A percentile compares a stretch with the other conserved stretches of the same genome.
These are phyloP conservation scores for Erinaceus europaeus DNA, from an alignment of 2,113 vertebrate genomes.

Conservation along the genomic window DNA sequence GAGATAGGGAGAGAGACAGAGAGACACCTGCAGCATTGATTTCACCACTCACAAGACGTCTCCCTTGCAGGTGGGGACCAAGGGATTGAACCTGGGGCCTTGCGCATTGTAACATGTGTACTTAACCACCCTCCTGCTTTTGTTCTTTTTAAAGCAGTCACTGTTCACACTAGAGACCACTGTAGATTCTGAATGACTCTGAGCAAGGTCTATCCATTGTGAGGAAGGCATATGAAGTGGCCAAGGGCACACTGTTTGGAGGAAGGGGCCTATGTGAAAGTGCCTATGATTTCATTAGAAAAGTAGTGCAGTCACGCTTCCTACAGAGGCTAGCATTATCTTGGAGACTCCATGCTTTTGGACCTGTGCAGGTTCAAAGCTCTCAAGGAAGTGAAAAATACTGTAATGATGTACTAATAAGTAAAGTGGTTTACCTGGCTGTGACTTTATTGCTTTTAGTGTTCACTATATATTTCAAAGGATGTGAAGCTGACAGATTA, in stretches of 20 bases:
- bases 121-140: not conserved
- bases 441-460: conserved; percentile 59
- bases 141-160: not conserved
- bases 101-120: not conserved
- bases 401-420: not conserved
- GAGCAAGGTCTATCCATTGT: not conserved
- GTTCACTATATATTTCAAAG: conserved; percentile 68
- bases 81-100: not conserved
- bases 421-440: conserved; percentile 16
- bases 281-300: not conserved
- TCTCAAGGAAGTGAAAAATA: not conserved
- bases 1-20: too few species aligned
- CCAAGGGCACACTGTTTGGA: conserved; percentile 10
- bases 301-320: not conserved
- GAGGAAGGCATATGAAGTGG: conserved; percentile 41
- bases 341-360: not conserved
- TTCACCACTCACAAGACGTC: too few species aligned
- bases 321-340: not conserved
- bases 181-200: conserved; percentile 54
- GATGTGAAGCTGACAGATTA: conserved; percentile 53
- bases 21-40: too few species aligned
- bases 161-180: not conserved
- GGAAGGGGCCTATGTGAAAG: not conserved
- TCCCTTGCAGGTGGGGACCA: too few species aligned
- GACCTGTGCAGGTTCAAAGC: not conserved